phyloP scores from a whole-genome alignment of 1,140 invertebrate genomes.

The Drosophila aff. region DNA sequence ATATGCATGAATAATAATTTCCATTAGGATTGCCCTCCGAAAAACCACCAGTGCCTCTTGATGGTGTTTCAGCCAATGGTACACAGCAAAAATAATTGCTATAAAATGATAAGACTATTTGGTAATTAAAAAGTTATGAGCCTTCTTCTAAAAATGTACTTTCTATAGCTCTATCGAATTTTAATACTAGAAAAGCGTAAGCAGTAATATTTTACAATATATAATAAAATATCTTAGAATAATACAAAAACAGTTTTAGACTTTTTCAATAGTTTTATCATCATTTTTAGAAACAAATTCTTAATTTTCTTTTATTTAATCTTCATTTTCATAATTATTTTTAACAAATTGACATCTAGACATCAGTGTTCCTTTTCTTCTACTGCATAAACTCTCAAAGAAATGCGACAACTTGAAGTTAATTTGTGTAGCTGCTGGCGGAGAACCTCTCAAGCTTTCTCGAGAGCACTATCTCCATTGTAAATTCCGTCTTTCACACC shows the following conservation, averaged over 20 bases:
- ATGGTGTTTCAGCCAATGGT: neutral
- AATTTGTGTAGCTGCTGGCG: slow-evolving; percentile 59
- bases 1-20: slow-evolving; percentile 73
- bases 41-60: slow-evolving; percentile 6
- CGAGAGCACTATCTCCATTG: slow-evolving; percentile 68
- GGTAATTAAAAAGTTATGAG: neutral
- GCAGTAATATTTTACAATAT: neutral
- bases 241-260: too few relatives aligned
- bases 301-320: too few relatives aligned
- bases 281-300: too few relatives aligned
- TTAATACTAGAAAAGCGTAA: too few relatives aligned
- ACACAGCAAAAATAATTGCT: slow-evolving; percentile 11
- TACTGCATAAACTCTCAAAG: slow-evolving; percentile 3
- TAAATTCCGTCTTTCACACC: slow-evolving; percentile 83
- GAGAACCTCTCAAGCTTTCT: slow-evolving; percentile 35
- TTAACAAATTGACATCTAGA: neutral
- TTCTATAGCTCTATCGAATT: too few relatives aligned
- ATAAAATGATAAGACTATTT: neutral
- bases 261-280: too few relatives aligned
- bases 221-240: too few relatives aligned
- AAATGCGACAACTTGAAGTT: slow-evolving; percentile 60
- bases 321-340: neutral
- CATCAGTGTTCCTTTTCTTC: neutral
- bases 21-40: slow-evolving; percentile 54
- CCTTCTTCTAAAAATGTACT: neutral